Evolutionary conservation across 2,113 vertebrate species (phyloP).

Genomic region (Scomber japonicus): DNA sequence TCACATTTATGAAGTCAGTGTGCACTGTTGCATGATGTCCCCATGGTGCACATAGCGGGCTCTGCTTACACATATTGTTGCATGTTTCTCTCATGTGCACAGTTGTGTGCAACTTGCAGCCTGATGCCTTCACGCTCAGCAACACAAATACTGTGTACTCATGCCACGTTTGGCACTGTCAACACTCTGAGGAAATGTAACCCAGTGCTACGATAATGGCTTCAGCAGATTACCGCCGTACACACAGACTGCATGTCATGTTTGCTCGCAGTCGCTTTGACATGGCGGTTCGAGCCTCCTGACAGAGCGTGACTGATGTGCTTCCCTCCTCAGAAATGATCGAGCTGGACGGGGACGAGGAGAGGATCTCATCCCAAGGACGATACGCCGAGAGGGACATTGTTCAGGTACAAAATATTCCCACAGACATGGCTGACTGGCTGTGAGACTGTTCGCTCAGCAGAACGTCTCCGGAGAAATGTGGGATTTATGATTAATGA

Average conservation of each 20-base stretch:
- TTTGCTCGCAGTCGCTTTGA: neutral
- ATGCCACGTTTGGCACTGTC: conserved; percentile 31
- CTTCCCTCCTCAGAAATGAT: conserved; percentile 90
- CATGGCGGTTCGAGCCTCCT: conserved; percentile 10
- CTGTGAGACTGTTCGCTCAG: conserved; percentile 23
- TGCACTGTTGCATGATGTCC: conserved; percentile 44
- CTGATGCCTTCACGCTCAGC: conserved; percentile 32
- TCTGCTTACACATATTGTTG: conserved; percentile 13
- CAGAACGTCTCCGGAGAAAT: conserved; percentile 33
- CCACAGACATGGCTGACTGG: neutral
- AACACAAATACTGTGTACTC: conserved; percentile 22
- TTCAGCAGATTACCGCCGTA: conserved; percentile 10
- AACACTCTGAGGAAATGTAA: conserved; percentile 39
- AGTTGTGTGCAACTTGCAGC: conserved; percentile 15
- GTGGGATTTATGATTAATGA: conserved; percentile 43
- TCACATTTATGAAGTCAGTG: conserved; percentile 34
- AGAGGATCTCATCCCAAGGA: conserved; percentile 96
- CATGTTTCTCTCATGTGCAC: conserved; percentile 4
- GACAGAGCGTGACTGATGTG: conserved; percentile 47
- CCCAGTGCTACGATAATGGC: conserved; percentile 23
- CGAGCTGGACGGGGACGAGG: conserved; percentile 96
- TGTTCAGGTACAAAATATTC: conserved; percentile 89
- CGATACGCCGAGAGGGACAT: conserved; percentile 96
- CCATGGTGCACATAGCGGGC: conserved; percentile 35
- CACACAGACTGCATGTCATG: neutral